Percentiles rank a stretch among this genome's conserved stretches.
Conservation (phyloP, 2,113 vertebrate genomes). For the Mesitornis unicolor region DNA sequence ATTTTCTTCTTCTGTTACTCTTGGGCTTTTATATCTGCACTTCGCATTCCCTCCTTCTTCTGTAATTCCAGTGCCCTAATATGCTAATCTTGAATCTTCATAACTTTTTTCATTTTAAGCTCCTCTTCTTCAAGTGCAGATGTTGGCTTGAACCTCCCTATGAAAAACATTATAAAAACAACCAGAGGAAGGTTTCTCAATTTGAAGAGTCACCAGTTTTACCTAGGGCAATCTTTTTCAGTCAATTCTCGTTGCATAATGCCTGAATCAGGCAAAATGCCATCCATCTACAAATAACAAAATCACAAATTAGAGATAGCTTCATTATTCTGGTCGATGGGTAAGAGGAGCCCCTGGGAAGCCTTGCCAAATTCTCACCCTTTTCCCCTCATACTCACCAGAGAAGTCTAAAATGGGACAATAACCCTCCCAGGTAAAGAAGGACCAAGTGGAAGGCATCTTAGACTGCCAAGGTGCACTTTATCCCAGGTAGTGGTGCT, state of each 20-base stretch:
- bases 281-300: background rate
- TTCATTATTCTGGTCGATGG: background rate
- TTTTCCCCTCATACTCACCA: background rate
- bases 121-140: background rate
- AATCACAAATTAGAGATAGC: background rate
- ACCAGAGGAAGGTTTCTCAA: background rate
- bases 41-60: background rate
- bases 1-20: background rate
- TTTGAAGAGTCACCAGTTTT: background rate
- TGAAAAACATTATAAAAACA: background rate
- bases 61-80: background rate
- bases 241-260: background rate
- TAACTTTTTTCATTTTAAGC: background rate
- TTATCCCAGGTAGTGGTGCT: background rate
- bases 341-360: background rate
- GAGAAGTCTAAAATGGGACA: background rate
- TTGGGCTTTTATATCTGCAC: background rate
- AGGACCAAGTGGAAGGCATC: background rate
- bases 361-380: background rate
- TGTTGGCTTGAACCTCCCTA: background rate
- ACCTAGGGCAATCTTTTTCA: background rate
- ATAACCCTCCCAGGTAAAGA: background rate
- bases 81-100: background rate
- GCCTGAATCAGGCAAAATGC: no score
- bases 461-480: background rate